A percentile compares a stretch with the other conserved stretches of the same genome.
Conservation (phyloP, 1,140 invertebrate species). For the Steinernema feltiae region DNA sequence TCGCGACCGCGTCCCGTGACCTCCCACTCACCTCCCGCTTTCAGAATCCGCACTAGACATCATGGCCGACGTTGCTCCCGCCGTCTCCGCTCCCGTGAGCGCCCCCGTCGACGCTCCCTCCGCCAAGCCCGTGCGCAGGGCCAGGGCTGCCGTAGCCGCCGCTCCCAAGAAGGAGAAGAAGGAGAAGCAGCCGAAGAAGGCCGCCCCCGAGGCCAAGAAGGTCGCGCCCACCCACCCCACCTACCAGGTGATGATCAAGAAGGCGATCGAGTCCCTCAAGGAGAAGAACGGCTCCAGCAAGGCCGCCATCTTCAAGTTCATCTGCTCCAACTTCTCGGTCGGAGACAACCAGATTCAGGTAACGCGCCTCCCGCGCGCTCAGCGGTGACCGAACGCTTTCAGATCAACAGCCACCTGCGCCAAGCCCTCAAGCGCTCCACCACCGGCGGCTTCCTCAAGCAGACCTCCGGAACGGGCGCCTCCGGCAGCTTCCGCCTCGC, state of each 20-base stretch:
- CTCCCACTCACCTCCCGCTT: neutral
- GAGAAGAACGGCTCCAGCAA: slow-evolving; percentile 52
- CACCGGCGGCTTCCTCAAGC: slow-evolving; percentile 48
- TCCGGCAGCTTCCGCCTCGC: slow-evolving; percentile 58
- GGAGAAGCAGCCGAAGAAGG: neutral
- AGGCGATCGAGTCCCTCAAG: slow-evolving; percentile 31
- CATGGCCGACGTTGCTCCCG: slow-evolving; percentile 5
- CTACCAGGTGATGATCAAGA: slow-evolving; percentile 32
- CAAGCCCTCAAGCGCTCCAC: slow-evolving; percentile 53
- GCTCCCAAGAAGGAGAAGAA: slow-evolving; percentile 20
- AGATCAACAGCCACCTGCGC: slow-evolving; percentile 54
- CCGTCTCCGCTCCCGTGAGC: slow-evolving; percentile 7
- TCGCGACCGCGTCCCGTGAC: neutral
- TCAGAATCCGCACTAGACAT: neutral
- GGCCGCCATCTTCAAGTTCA: slow-evolving; percentile 58
- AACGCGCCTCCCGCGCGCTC: neutral
- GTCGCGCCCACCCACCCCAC: slow-evolving; percentile 28
- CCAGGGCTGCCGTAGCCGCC: slow-evolving; percentile 7
- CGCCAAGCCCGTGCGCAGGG: neutral
- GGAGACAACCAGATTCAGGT: slow-evolving; percentile 43
- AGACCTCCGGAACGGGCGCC: slow-evolving; percentile 58
- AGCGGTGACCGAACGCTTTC: neutral
- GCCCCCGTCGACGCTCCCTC: neutral
- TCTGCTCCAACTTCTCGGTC: slow-evolving; percentile 57
- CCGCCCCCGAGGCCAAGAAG: slow-evolving; percentile 11